Evolutionary conservation across 2,113 vertebrate genomes (phyloP), one percentile per base, ranked within the genome.

Genomic region (Acrocephalus kingi): DNA sequence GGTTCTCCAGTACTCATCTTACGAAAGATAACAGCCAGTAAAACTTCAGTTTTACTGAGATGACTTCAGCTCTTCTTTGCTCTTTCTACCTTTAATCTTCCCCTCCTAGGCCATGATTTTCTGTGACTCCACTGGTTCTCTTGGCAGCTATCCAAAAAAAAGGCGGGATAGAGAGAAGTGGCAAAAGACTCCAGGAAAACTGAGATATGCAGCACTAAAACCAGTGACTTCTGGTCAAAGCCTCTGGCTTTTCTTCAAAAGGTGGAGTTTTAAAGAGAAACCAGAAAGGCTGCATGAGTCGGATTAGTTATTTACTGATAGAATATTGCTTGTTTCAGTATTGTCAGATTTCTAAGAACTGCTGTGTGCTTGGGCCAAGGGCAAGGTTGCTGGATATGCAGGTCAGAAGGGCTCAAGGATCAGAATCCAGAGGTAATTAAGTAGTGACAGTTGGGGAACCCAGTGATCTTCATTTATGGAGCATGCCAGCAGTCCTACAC

Each of bases 71-170:
- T 94, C 72, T 89, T 19, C 39, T 90, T 80, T 58, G 31, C 52
- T 86, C 39, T 39, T 74, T 90, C 61, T 93, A 62, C 61, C 61
- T 95, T 96, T 89, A 83, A 56, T 90, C 79, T 89, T 89, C 30
- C 46, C 37, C 35, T 94, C 52, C 48, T 25, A 89, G 67, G 71
- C 58, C 69, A 25, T n/a, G 35, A 27, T 84, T 91, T 87, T 66
- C 73, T 82, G 55, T 14, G 5, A 76, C 37, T 89, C 80, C 63
- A 80, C 80, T 62, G 89, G 83, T 90, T 89, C 72, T 83, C 27
- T 56, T 94, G 93, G 88, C 86, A 94, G 75, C 48, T 35, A 7
- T 72, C 55, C 0, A 0, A 66, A 84, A 77, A 77, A 68, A 64
- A 75, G 33, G 41, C 64, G 86, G 63, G 52, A 83, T 28, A 89